These are phyloP conservation scores for Epinephelus coioides DNA, from an alignment of 2,797 vertebrate species.

Conservation along the genomic window DNA sequence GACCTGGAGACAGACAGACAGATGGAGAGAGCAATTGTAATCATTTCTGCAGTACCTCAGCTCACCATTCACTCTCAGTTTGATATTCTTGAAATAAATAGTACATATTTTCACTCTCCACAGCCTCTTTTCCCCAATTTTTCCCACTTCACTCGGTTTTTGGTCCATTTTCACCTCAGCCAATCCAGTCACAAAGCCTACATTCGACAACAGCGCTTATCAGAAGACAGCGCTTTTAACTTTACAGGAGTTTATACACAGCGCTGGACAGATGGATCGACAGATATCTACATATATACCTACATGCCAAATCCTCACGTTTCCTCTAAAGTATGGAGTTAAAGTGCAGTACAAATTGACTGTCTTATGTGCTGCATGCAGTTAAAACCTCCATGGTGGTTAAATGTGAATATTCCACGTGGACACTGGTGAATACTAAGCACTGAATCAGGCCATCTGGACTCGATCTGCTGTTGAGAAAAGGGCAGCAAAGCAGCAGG, in stretches of 20 bases:
- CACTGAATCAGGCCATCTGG: constrained; percentile 49
- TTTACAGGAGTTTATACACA: constrained; percentile 2
- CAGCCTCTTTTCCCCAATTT: neutral
- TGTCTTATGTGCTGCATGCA: neutral
- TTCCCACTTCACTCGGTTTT: neutral
- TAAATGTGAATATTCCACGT: constrained; percentile 23
- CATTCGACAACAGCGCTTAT: neutral
- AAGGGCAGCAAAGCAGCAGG: constrained; percentile 28
- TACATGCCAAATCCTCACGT: constrained; percentile 4
- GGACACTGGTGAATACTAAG: constrained; percentile 31
- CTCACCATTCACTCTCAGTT: neutral
- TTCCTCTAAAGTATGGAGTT: neutral
- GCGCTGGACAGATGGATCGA: neutral
- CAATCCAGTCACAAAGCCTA: neutral
- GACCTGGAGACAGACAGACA: constrained; percentile 83
- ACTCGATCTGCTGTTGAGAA: constrained; percentile 17
- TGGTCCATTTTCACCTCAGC: neutral
- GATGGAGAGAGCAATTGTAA: constrained; percentile 8
- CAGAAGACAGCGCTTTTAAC: neutral
- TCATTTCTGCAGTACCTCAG: neutral
- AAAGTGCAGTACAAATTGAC: neutral
- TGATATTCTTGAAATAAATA: neutral
- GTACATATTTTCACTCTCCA: neutral
- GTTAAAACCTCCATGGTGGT: constrained; percentile 6
- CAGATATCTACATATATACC: neutral